phyloP scores from a whole-genome alignment of 2,888 invertebrate species.

The Eupithecia exiguata region DNA sequence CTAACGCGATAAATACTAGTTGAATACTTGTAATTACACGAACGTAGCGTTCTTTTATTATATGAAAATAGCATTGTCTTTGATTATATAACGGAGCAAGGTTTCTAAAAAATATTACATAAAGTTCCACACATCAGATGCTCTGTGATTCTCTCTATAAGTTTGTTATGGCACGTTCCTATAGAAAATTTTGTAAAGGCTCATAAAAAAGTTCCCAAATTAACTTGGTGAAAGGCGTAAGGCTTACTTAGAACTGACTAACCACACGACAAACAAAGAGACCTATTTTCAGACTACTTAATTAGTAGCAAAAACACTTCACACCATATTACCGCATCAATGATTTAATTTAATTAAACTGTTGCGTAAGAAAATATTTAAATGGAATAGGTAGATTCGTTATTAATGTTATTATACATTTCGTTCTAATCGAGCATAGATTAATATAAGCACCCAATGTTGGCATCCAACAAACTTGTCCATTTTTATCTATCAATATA shows the following conservation, averaged over 20 bases:
- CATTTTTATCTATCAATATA: too few species aligned
- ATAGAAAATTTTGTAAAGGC: not conserved
- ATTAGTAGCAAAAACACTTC: not conserved
- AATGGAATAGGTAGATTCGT: not conserved
- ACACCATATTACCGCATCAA: slow-evolving; percentile 4
- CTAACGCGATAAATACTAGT: too few species aligned
- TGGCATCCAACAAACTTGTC: too few species aligned
- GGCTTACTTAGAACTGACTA: not conserved
- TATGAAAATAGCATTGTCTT: not conserved
- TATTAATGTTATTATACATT: too few species aligned
- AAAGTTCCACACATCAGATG: not conserved
- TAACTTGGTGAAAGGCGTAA: slow-evolving; percentile 9
- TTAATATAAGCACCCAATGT: too few species aligned
- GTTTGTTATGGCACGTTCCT: not conserved
- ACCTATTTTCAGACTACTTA: slow-evolving; percentile 6
- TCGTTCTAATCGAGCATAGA: too few species aligned
- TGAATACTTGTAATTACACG: not conserved
- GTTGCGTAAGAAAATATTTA: not conserved
- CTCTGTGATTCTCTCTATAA: not conserved
- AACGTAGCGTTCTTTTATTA: not conserved
- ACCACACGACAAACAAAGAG: slow-evolving; percentile 8
- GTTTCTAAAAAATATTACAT: not conserved
- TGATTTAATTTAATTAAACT: slow-evolving; percentile 7
- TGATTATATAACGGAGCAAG: not conserved
- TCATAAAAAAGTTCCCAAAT: slow-evolving; percentile 16